These are phyloP conservation scores for Myopa tessellatipennis DNA, from an alignment of 2,888 invertebrate genomes.

Conservation along the genomic window DNA sequence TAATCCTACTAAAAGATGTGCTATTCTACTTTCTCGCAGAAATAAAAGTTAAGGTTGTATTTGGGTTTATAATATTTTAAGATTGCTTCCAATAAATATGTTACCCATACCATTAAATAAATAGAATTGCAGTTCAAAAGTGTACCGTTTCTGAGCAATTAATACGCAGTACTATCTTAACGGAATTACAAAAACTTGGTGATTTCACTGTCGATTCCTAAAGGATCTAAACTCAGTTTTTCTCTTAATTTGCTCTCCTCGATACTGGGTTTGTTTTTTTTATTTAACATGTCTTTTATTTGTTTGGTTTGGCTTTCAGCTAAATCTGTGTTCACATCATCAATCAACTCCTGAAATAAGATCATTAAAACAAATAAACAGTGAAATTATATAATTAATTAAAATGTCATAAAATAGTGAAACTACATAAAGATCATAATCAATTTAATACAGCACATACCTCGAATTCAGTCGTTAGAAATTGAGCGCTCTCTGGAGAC, in stretches of 20 bases:
- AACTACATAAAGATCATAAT: neutral
- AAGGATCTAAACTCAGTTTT: slow-evolving; percentile 45
- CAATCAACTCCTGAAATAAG: slow-evolving; percentile 53
- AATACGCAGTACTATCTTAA: too few relatives aligned
- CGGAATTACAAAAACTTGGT: slow-evolving; percentile 14
- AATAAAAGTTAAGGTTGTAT: too few relatives aligned
- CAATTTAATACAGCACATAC: slow-evolving; percentile 45
- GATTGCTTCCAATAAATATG: too few relatives aligned
- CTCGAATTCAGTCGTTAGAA: slow-evolving; percentile 58
- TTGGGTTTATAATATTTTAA: too few relatives aligned
- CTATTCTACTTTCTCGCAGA: too few relatives aligned
- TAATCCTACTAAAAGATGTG: too few relatives aligned
- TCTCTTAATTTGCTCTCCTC: neutral
- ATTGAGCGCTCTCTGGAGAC: slow-evolving; percentile 52
- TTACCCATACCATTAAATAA: too few relatives aligned
- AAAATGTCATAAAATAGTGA: neutral
- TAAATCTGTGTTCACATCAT: slow-evolving; percentile 56
- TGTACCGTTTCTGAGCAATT: too few relatives aligned
- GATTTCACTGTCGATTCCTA: slow-evolving; percentile 38
- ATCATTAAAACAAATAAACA: neutral
- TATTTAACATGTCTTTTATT: slow-evolving; percentile 49
- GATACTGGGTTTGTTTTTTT: neutral
- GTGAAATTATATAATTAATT: neutral
- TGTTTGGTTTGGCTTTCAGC: slow-evolving; percentile 50
- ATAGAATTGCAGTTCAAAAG: too few relatives aligned